phyloP scores from a whole-genome alignment of 2,888 invertebrate genomes.

The Drosophila acutilabella region DNA sequence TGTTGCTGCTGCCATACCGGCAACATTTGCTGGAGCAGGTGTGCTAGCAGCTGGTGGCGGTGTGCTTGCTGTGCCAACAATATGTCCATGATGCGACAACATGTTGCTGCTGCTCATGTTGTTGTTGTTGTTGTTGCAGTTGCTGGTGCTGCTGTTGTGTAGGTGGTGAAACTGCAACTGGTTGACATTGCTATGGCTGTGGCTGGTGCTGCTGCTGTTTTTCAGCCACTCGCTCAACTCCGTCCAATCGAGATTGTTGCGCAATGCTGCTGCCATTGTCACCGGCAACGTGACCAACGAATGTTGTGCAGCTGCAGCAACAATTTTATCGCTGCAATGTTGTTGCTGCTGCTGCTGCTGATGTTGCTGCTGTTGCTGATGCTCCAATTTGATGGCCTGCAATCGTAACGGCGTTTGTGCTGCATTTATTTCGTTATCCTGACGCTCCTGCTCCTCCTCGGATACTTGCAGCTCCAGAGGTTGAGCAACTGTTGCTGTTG shows the following conservation, averaged over 20 bases:
- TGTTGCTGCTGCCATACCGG: background rate
- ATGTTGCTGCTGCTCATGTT: constrained; percentile 20
- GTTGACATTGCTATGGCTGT: constrained; percentile 50
- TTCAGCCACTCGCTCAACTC: constrained; percentile 82
- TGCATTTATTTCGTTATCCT: constrained; percentile 34
- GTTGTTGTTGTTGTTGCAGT: constrained; percentile 20
- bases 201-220: constrained; percentile 64
- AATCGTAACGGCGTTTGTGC: constrained; percentile 46
- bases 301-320: constrained; percentile 46
- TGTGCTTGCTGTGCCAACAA: constrained; percentile 3
- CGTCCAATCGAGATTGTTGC: constrained; percentile 72
- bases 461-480: constrained; percentile 68
- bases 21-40: constrained; percentile 24
- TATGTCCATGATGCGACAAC: constrained; percentile 20
- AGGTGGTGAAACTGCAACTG: constrained; percentile 41
- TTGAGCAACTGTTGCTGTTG: constrained; percentile 13
- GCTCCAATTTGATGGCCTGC: constrained; percentile 69
- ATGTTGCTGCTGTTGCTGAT: constrained; percentile 13
- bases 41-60: constrained; percentile 38
- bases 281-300: constrained; percentile 58
- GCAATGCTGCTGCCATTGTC: constrained; percentile 54
- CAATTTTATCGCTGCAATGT: constrained; percentile 38
- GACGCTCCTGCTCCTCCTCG: constrained; percentile 51
- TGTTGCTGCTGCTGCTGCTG: constrained; percentile 20
- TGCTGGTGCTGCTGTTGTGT: constrained; percentile 26